phyloP scores from a whole-genome alignment of 2,888 invertebrate genomes.

The Rhagonycha lutea region DNA sequence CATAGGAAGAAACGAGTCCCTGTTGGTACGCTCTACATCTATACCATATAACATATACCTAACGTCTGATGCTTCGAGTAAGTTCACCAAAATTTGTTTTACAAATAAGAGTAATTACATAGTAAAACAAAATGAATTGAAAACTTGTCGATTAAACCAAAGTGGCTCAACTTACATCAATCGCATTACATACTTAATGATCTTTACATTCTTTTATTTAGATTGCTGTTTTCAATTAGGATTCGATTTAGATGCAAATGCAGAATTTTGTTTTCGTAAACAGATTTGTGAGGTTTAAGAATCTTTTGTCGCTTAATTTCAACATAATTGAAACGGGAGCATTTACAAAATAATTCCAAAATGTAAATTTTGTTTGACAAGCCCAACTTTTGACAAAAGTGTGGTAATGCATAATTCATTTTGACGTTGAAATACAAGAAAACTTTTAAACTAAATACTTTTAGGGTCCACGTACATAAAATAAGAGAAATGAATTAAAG shows the following conservation, averaged over 20 bases:
- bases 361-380: slow-evolving; percentile 2
- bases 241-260: slow-evolving; percentile 15
- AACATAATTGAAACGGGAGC: slow-evolving; percentile 7
- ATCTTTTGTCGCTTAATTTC: slow-evolving; percentile 8
- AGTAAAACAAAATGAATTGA: background rate
- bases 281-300: slow-evolving; percentile 6
- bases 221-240: slow-evolving; percentile 6
- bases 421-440: slow-evolving; percentile 3
- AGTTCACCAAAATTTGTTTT: slow-evolving; percentile 1
- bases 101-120: background rate
- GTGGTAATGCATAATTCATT: slow-evolving; percentile 4
- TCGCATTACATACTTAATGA: slow-evolving; percentile 3
- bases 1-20: slow-evolving; percentile 43
- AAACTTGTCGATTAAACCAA: background rate
- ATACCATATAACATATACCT: slow-evolving; percentile 6
- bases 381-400: slow-evolving; percentile 4
- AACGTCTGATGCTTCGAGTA: slow-evolving; percentile 8
- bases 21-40: slow-evolving; percentile 38
- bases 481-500: background rate
- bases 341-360: slow-evolving; percentile 3
- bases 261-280: background rate
- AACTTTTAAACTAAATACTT: slow-evolving; percentile 2
- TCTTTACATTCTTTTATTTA: slow-evolving; percentile 3
- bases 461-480: background rate
- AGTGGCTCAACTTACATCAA: background rate